Evolutionary conservation across 2,797 vertebrate genomes (phyloP), one percentile per base, ranked within the genome.

Genomic region (Bradypodion pumilum): DNA sequence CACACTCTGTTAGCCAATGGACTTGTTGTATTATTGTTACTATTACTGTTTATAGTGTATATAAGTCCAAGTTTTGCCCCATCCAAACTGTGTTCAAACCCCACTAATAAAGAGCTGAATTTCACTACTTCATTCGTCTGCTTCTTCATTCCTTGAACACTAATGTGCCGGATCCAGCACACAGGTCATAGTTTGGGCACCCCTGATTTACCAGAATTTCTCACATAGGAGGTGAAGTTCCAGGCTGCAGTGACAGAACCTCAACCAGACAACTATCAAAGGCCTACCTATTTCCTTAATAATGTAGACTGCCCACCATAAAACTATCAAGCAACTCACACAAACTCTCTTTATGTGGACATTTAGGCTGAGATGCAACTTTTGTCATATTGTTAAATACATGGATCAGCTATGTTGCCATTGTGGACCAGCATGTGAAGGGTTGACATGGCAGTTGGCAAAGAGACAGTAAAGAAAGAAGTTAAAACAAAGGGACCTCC

Each of bases 381-480:
- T n/a, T 82, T 78, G 27, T 29, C 9, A 37, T 74, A 27, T 62
- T 63, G 70, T 82, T 84, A 44, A 77, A 82, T 65, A 44, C 37
- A 40, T 9, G 16, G 46, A n/a, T 25, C 49, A 23, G 62, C 56
- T 13, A 42, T 21, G 10, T 66, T 7, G 37, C 63, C 59, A 62
- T 1, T 68, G 12, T 68, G 40, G 56, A n/a, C 19, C 3, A 46
- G 40, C 52, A 74, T 16, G 25, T 69, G 62, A 35, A 62, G 65
- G 23, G 52, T 74, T 60, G 46, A 10, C 13, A 49, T 2, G 66
- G 60, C 35, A 60, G 9, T 32, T 46, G 52, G 37, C 46, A 56
- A 87, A 4, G 37, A 56, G 37, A 42, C n/a, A 32, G 44, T 49
- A 5, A 37, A 21, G 35, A 21, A 63, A 27, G 5, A 23, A 65